Percentiles rank a stretch among this genome's conserved stretches.
phyloP scores from a whole-genome alignment of 2,113 vertebrate genomes.

The Sakesphorus luctuosus region DNA sequence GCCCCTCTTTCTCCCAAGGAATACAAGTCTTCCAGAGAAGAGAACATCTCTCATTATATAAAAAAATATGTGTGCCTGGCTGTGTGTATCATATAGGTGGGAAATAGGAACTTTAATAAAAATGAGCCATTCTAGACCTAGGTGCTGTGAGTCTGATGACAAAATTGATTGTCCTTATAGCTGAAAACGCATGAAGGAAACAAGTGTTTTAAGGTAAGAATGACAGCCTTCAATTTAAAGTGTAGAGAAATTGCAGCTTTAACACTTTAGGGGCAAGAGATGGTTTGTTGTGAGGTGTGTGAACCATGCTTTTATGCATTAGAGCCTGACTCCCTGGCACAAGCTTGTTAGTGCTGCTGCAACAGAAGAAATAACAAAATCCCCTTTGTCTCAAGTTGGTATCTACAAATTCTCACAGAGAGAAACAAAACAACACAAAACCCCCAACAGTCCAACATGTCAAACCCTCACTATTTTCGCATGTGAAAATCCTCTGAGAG shows the following conservation, averaged over 20 bases:
- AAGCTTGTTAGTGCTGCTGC: constrained; percentile 8
- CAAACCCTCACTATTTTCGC: not conserved
- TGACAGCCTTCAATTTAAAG: not conserved
- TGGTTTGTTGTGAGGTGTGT: not conserved
- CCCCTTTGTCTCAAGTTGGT: constrained; percentile 49
- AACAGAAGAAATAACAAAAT: constrained; percentile 38
- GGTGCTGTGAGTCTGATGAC: not conserved
- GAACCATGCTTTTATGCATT: not conserved
- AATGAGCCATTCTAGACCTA: not conserved
- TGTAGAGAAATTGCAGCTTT: not conserved
- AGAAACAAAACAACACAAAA: constrained; percentile 53
- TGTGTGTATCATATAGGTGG: constrained; percentile 34
- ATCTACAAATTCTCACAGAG: constrained; percentile 42
- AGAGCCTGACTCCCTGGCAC: not conserved
- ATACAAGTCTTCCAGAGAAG: constrained; percentile 19
- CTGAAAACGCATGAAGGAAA: constrained; percentile 3
- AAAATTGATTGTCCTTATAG: not conserved
- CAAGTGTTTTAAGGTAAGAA: constrained; percentile 14
- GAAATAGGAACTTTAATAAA: not conserved
- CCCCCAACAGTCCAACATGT: constrained; percentile 16
- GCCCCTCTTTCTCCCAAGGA: constrained; percentile 18
- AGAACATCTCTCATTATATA: constrained; percentile 33
- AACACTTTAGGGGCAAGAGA: not conserved
- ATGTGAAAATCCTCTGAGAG: constrained; percentile 61
- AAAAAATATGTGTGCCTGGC: not conserved